phyloP scores from a whole-genome alignment of 2,113 vertebrate genomes.

The Martes martes region DNA sequence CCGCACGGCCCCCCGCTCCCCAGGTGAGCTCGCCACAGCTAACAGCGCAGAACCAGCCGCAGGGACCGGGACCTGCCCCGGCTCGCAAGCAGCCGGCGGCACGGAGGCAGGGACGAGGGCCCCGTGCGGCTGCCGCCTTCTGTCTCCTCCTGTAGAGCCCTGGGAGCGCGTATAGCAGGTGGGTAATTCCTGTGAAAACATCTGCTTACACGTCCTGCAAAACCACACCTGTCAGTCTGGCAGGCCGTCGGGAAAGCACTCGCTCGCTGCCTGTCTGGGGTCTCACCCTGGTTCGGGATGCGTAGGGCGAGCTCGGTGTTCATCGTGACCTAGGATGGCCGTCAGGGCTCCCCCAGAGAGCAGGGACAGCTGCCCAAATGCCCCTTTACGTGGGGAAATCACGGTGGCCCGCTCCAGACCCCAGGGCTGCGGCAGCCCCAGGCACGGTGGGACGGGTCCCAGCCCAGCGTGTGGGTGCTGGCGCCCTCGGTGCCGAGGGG shows the following conservation, averaged over 20 bases:
- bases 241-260: background rate
- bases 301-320: background rate
- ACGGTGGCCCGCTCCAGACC: background rate
- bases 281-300: background rate
- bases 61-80: background rate
- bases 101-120: too few relatives aligned
- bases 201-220: slow-evolving; percentile 52
- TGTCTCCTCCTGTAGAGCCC: background rate
- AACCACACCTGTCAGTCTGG: slow-evolving; percentile 53
- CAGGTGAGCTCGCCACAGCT: background rate
- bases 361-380: background rate
- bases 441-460: background rate
- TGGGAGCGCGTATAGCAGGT: background rate
- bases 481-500: background rate
- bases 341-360: background rate
- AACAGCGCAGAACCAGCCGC: background rate
- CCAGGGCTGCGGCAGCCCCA: background rate
- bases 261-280: background rate
- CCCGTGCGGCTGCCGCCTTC: background rate
- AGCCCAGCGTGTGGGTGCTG: background rate
- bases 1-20: background rate
- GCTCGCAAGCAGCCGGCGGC: background rate
- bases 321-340: background rate
- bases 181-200: slow-evolving; percentile 57
- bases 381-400: background rate